phyloP scores from a whole-genome alignment of 2,113 vertebrate species.

The Tragulus kanchil region DNA sequence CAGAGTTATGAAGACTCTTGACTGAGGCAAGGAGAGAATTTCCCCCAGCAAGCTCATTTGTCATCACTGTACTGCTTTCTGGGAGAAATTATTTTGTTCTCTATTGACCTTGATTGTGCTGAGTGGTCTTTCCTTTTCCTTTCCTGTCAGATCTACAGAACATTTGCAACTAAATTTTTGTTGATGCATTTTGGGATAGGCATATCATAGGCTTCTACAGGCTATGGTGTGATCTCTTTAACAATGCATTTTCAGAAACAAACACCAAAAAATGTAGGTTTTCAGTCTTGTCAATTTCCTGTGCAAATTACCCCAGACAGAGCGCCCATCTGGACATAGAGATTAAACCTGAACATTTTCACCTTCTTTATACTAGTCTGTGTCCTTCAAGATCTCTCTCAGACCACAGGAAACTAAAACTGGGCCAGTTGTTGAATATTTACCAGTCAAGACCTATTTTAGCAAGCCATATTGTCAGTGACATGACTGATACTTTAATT shows the following conservation, averaged over 20 bases:
- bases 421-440: neutral
- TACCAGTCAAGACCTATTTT: neutral
- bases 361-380: neutral
- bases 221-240: neutral
- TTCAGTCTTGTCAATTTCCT: constrained; percentile 35
- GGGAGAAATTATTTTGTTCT: neutral
- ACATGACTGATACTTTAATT: neutral
- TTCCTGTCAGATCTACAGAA: neutral
- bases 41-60: neutral
- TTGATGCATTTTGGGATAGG: neutral
- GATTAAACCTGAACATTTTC: constrained; percentile 17
- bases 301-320: neutral
- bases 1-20: neutral
- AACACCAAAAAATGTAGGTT: neutral
- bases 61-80: neutral
- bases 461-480: neutral
- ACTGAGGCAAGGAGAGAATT: neutral
- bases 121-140: neutral
- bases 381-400: constrained; percentile 10
- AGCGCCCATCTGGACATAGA: neutral
- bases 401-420: neutral
- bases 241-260: neutral
- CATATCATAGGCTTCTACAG: neutral
- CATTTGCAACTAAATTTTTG: neutral
- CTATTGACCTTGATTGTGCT: neutral